Percentiles rank a stretch among this genome's conserved stretches.
phyloP scores from a whole-genome alignment of 2,797 vertebrate species.

The Taeniopygia guttata region DNA sequence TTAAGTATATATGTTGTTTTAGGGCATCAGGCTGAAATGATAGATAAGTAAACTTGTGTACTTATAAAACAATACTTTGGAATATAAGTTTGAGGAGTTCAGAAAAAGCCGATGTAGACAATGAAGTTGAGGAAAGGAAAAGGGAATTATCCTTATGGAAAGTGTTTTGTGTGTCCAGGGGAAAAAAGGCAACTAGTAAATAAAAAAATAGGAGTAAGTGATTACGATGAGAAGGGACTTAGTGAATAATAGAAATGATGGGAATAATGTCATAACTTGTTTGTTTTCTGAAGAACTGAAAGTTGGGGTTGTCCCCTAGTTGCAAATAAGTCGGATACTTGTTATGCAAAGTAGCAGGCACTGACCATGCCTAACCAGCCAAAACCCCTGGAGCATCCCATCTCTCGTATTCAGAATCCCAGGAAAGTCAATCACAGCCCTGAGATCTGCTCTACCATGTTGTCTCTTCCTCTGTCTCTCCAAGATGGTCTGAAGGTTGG shows the following conservation, averaged over 20 bases:
- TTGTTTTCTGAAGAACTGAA: neutral
- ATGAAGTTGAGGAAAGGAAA: neutral
- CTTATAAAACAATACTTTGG: neutral
- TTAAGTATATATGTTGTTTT: neutral
- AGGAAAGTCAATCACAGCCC: no score
- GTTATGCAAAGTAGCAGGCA: neutral
- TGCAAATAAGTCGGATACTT: neutral
- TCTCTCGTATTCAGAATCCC: neutral
- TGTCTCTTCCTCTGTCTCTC: neutral
- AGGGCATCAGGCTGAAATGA: neutral
- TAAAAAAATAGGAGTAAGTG: neutral
- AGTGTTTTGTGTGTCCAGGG: neutral
- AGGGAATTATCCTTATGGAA: neutral
- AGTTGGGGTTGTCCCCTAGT: fast-evolving
- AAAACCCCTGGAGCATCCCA: neutral
- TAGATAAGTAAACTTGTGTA: neutral
- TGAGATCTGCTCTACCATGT: neutral
- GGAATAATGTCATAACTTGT: neutral
- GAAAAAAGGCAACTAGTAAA: fast-evolving
- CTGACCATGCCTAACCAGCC: fast-evolving
- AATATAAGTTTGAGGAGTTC: neutral
- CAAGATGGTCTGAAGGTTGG: neutral
- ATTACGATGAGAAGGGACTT: neutral
- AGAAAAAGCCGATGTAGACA: neutral
- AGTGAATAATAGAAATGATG: neutral